phyloP scores from a whole-genome alignment of 2,113 vertebrate genomes.

The Amia ocellicauda region DNA sequence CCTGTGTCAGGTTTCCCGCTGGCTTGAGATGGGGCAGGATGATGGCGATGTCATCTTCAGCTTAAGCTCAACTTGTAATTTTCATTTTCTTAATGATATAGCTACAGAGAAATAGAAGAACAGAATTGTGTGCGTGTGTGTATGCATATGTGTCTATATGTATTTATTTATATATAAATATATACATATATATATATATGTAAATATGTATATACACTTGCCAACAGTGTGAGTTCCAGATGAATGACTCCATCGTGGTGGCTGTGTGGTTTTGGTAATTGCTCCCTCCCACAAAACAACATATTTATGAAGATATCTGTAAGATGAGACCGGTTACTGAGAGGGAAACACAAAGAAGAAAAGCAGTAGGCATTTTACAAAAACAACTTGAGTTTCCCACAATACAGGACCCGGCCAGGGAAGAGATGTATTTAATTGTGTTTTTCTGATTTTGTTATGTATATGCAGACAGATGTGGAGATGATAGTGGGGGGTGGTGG shows the following conservation, averaged over 20 bases:
- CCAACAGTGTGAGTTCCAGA: too few species aligned
- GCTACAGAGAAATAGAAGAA: constrained; percentile 35
- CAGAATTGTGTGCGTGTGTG: too few species aligned
- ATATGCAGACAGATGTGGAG: too few species aligned
- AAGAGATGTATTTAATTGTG: too few species aligned
- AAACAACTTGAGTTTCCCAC: too few species aligned
- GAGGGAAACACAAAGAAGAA: constrained; percentile 14
- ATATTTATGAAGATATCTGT: constrained; percentile 44
- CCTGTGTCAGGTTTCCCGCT: constrained; percentile 6
- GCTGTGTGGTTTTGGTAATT: constrained; percentile 46
- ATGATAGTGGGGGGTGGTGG: neutral
- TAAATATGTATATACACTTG: too few species aligned
- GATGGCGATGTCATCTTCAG: constrained; percentile 46
- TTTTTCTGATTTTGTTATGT: too few species aligned
- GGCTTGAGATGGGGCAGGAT: neutral
- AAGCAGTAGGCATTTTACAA: too few species aligned
- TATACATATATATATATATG: too few species aligned
- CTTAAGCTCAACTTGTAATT: constrained; percentile 54
- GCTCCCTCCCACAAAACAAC: constrained; percentile 26
- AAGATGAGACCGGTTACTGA: constrained; percentile 26
- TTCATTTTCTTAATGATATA: constrained; percentile 61
- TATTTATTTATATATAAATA: too few species aligned
- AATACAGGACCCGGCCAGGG: too few species aligned
- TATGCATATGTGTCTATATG: too few species aligned
- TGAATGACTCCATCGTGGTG: constrained; percentile 11